Base-by-base conservation (phyloP, 2,113 vertebrate genomes). In the Stomatorhinus ivindoensis region DNA sequence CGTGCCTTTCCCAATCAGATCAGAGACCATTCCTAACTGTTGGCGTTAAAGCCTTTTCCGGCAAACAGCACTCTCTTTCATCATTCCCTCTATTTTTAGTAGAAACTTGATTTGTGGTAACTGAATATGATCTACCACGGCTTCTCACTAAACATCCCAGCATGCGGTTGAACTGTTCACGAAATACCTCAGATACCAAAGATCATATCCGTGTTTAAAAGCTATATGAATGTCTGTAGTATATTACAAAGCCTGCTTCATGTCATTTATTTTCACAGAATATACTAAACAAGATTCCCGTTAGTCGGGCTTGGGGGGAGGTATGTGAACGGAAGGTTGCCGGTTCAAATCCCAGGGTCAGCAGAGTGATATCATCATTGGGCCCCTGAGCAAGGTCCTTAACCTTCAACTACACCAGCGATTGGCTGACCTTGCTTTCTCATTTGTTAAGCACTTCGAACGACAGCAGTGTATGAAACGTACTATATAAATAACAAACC, bases 1-100 rank as follows among this genome's bases (percentile, higher is more conserved):
- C 42, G 9, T 86, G 31, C 90, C 90, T 85, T 91, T 89, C 89
- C 86, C 83, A 53, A 90, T 83, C 88, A 86, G 91, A 91, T 88
- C 15, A 84, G 83, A 91, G 47, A 87, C 31, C 47, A 55, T 90
- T 91, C 48, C 31, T 90, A 86, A 27, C 27, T 88, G 80, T 5
- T 6, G 3, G 35, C 82, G 44, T 53, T 61, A 11, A 42, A 19
- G 50, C 47, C 21, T 42, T 88, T 48, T 27, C 15, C 46, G 15
- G 50, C 61, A 90, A 73, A 87, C 89, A 87, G 48, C 31, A 46
- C 19, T 83, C 69, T 82, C 35, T 39, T 61, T 85, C 35, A 53
- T 44, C 88, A 44, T 55, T 31, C 48, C 48, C 46, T 55, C 21
- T 86, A 86, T 86, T 31, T 51, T 48, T 86, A 46, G 82, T 4